Conservation (phyloP, 2,113 vertebrate species). For the Oenanthe oenanthe region DNA sequence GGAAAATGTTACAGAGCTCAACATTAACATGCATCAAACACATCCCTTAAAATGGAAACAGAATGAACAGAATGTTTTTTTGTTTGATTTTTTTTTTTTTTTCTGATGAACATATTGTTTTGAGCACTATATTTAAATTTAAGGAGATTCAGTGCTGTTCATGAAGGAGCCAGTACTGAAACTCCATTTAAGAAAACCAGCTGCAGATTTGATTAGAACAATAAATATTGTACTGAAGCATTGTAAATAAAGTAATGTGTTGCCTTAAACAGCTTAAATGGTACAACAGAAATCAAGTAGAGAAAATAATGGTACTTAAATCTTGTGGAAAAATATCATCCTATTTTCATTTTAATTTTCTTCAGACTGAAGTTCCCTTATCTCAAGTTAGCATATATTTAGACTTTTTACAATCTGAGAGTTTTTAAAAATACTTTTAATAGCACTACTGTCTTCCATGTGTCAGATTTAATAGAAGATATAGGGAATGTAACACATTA, state of each 20-base stretch:
- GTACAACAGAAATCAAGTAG: neutral
- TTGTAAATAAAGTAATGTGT: conserved; percentile 37
- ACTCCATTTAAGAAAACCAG: conserved; percentile 18
- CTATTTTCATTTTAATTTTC: neutral
- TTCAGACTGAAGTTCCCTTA: neutral
- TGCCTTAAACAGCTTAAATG: conserved; percentile 25
- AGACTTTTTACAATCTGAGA: neutral
- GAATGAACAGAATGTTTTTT: neutral
- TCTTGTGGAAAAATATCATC: neutral
- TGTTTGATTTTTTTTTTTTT: neutral
- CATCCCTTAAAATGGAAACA: neutral
- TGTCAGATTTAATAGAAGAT: neutral
- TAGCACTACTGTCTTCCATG: neutral
- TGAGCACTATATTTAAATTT: conserved; percentile 36
- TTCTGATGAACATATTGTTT: conserved; percentile 47
- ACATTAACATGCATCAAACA: neutral
- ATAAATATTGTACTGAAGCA: conserved; percentile 45
- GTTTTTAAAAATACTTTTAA: neutral
- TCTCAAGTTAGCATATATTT: neutral
- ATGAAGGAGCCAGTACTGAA: neutral
- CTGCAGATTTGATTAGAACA: conserved; percentile 29
- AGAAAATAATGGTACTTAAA: neutral
- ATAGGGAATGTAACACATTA: neutral
- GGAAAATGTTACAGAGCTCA: neutral
- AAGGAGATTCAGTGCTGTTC: conserved; percentile 3